Base-by-base conservation (phyloP, 1,140 invertebrate species). In the Macrotrachela quadricornifera region DNA sequence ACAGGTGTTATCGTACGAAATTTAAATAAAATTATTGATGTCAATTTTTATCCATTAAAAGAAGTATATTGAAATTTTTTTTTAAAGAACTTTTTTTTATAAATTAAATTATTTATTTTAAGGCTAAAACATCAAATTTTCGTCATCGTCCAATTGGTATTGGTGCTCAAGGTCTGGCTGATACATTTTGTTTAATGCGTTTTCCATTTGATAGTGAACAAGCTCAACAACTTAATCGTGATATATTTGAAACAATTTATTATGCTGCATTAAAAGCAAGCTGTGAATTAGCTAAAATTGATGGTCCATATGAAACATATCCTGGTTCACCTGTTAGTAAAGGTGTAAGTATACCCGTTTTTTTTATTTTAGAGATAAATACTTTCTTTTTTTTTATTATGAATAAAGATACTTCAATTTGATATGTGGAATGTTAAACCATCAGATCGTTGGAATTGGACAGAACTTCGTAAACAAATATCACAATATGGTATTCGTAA, bases 241-340 rank as follows among this genome's bases (percentile, higher is more conserved):
- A 94, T 65, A 94, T 99, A 56, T 97, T 97, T 72, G 92, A 99
- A 73, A 96, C 90, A 0, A 80, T 99, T 53, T 99, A 99, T 68
- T 95, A 83, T 70, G 85, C 80, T n/a, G 85, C 92, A 2, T 68
- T 97, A 57, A 88, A 96, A 70, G 82, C 87, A 0, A 94, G 86
- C 65, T 94, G 86, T 73, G 90, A 97, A 72, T 70, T 96, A 46
- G 87, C 94, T 13, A 75, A 87, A 66, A 76, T 79, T 63, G 65
- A 77, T 56, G 91, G 92, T 10, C 68, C 80, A 0, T 97, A 99
- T 65, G 80, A 85, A 63, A 86, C 85, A 1, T 96, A 94, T 65
- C 64, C 77, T 62, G 90, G 91, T 11, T 80, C 76, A 58, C 92
- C 92, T 16, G 82, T 84, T 12, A 94, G 87, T 64, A 80, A 91